phyloP scores from a whole-genome alignment of 2,888 invertebrate species.

The Sisyra terminalis region DNA sequence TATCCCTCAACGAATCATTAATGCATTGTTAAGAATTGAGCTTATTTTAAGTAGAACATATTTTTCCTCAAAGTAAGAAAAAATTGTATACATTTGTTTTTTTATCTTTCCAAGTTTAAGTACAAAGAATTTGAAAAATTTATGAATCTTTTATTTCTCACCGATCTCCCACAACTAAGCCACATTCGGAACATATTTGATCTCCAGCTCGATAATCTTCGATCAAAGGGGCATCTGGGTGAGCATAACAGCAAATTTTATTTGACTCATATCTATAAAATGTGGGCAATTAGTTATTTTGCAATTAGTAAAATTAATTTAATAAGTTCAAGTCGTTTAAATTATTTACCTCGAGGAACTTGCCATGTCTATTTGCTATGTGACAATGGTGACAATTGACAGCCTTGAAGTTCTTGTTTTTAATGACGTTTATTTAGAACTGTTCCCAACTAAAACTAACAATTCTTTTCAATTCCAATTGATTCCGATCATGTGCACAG shows the following conservation, averaged over 20 bases:
- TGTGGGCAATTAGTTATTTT: too few relatives aligned
- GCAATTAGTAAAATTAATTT: slow-evolving; percentile 12
- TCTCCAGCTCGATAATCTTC: slow-evolving; percentile 99
- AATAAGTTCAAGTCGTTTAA: background rate
- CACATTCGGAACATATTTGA: slow-evolving; percentile 98
- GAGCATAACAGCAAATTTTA: slow-evolving; percentile 78
- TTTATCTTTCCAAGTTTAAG: too few relatives aligned
- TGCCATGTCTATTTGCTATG: slow-evolving; percentile 35
- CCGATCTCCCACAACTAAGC: slow-evolving; percentile 98
- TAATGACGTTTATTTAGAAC: too few relatives aligned
- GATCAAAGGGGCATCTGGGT: slow-evolving; percentile 90
- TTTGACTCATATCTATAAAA: slow-evolving; percentile 49
- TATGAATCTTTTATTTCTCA: slow-evolving; percentile 22
- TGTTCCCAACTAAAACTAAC: too few relatives aligned
- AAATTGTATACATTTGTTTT: too few relatives aligned
- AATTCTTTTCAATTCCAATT: too few relatives aligned
- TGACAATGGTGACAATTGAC: slow-evolving; percentile 10
- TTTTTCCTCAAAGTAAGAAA: too few relatives aligned
- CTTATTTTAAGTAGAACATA: background rate
- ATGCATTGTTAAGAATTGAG: background rate
- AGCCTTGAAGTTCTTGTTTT: too few relatives aligned
- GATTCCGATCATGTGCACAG: too few relatives aligned
- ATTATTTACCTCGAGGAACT: slow-evolving; percentile 44
- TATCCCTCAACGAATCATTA: background rate
- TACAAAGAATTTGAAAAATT: background rate